Evolutionary conservation across 1,140 invertebrate species (phyloP).

Genomic region (Potamilus streckersoni): DNA sequence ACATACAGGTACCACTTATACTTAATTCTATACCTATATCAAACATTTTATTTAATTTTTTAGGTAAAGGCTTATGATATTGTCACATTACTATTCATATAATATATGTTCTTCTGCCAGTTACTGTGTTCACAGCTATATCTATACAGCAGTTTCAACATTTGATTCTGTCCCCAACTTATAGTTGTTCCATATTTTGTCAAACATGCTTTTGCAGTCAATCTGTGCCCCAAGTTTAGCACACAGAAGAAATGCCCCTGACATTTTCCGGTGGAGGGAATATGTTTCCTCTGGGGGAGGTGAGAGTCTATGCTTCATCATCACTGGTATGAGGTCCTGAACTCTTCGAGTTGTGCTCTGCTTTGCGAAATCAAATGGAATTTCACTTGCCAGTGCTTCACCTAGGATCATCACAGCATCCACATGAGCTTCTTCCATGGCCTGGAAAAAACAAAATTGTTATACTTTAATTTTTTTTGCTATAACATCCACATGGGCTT

Average conservation of each 20-base stretch:
- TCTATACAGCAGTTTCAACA: too few species aligned
- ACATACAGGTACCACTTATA: too few species aligned
- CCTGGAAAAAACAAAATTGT: constrained; percentile 65
- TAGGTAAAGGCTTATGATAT: too few species aligned
- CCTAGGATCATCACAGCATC: constrained; percentile 96
- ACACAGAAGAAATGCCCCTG: constrained; percentile 95
- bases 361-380: constrained; percentile 88
- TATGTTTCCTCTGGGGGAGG: constrained; percentile 99
- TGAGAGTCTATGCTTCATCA: constrained; percentile 92
- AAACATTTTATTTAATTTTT: too few species aligned
- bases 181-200: constrained; percentile 64
- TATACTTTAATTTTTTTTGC: too few species aligned
- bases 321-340: constrained; percentile 90
- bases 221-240: constrained; percentile 89
- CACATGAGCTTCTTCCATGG: constrained; percentile 95
- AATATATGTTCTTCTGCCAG: too few species aligned
- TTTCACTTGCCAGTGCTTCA: constrained; percentile 84
- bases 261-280: constrained; percentile 97
- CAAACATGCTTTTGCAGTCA: constrained; percentile 88
- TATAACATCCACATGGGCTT: constrained; percentile 89
- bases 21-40: too few species aligned
- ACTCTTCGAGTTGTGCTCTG: constrained; percentile 85
- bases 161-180: constrained; percentile 24
- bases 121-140: too few species aligned
- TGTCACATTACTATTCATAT: too few species aligned